Conservation (phyloP, 2,797 vertebrate species). For the Yasuhikotakia modesta region DNA sequence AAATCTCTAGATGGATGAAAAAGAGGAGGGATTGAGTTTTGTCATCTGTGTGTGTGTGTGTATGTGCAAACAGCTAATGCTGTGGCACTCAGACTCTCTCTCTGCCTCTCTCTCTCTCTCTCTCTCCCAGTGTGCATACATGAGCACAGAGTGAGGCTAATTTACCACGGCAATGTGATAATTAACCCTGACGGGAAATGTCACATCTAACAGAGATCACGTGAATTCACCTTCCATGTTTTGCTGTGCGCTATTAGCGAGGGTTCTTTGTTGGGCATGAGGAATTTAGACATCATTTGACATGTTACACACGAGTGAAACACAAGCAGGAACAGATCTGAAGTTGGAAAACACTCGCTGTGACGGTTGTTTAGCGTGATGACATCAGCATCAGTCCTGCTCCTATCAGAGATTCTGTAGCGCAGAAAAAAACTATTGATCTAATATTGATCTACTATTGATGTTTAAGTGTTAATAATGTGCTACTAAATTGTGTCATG, state of each 20-base stretch:
- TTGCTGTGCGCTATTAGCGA: conserved; percentile 42
- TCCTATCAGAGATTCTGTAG: conserved; percentile 33
- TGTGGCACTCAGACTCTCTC: not conserved
- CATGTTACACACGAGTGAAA: conserved; percentile 32
- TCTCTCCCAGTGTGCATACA: conserved; percentile 28
- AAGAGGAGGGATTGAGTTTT: conserved; percentile 44
- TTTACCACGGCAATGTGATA: conserved; percentile 50
- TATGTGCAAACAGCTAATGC: conserved; percentile 41
- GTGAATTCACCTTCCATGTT: conserved; percentile 35
- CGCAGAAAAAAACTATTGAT: too few species aligned
- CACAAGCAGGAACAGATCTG: conserved; percentile 36
- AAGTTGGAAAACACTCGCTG: conserved; percentile 22
- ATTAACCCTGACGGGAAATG: conserved; percentile 58
- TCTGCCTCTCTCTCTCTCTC: conserved; percentile 1
- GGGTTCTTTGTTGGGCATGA: conserved; percentile 32
- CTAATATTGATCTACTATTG: too few species aligned
- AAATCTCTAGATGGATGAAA: conserved; percentile 24
- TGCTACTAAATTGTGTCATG: too few species aligned
- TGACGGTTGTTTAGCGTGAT: conserved; percentile 33
- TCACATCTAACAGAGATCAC: conserved; percentile 55
- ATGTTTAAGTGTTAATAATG: too few species aligned
- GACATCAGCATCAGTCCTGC: conserved; percentile 10
- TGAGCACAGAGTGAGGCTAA: conserved; percentile 53
- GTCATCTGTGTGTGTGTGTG: not conserved
- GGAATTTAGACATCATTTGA: conserved; percentile 37